A percentile compares a stretch with the other conserved stretches of the same genome.
phyloP scores from a whole-genome alignment of 2,888 invertebrate species.

The Nymphalis urticae region DNA sequence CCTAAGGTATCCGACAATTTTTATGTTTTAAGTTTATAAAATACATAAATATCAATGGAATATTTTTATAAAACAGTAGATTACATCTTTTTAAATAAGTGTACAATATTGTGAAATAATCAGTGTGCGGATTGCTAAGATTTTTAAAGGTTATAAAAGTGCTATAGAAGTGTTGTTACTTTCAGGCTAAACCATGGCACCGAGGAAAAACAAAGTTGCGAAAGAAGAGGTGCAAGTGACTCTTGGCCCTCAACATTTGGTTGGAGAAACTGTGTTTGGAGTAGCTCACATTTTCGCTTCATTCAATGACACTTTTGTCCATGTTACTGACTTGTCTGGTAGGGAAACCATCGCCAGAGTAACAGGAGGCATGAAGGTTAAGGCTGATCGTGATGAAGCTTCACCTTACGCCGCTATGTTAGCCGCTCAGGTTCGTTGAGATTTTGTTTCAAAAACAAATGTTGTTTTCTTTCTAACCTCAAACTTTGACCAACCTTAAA shows the following conservation, averaged over 20 bases:
- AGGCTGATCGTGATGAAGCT: constrained; percentile 99
- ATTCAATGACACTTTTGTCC: constrained; percentile 99
- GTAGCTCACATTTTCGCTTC: constrained; percentile 99
- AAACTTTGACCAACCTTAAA: background rate
- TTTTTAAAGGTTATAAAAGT: constrained; percentile 71
- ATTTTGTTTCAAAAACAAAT: background rate
- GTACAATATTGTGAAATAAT: constrained; percentile 38
- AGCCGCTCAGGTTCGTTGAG: constrained; percentile 92
- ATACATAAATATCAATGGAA: constrained; percentile 49
- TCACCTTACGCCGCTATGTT: constrained; percentile 99
- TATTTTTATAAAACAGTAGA: constrained; percentile 44
- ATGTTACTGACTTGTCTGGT: constrained; percentile 99
- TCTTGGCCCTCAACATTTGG: constrained; percentile 96
- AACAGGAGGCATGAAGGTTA: constrained; percentile 99
- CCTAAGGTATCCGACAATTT: constrained; percentile 66
- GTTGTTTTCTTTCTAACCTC: constrained; percentile 16
- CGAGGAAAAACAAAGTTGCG: constrained; percentile 97
- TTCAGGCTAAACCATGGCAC: constrained; percentile 90
- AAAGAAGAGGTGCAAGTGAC: constrained; percentile 98
- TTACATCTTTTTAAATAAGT: constrained; percentile 29
- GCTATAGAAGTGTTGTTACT: constrained; percentile 69
- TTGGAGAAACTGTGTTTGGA: constrained; percentile 98
- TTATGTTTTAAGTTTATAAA: constrained; percentile 50
- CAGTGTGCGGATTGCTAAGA: constrained; percentile 61
- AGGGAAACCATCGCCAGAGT: constrained; percentile 96